Percentiles rank a stretch among this genome's conserved stretches.
phyloP scores from a whole-genome alignment of 2,113 vertebrate species.

The Danionella cerebrum region DNA sequence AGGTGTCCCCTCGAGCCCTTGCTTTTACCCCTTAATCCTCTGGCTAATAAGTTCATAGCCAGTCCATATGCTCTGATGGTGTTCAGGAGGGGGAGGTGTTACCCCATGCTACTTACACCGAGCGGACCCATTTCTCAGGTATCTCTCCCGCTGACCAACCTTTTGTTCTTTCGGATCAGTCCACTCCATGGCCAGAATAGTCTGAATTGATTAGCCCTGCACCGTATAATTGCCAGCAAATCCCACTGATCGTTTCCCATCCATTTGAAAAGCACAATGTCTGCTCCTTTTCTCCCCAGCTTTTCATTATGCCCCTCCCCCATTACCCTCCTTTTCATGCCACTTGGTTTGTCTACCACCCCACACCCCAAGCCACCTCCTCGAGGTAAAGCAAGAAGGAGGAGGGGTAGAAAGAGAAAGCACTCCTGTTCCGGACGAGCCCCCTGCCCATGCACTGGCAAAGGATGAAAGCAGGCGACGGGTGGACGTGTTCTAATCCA shows the following conservation, averaged over 20 bases:
- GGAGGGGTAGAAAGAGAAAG: constrained; percentile 12
- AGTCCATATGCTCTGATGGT: constrained; percentile 85
- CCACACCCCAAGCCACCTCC: constrained; percentile 28
- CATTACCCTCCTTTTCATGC: constrained; percentile 37
- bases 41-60: constrained; percentile 94
- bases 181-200: constrained; percentile 89
- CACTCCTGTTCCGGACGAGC: constrained; percentile 37
- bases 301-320: constrained; percentile 38
- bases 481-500: constrained; percentile 60
- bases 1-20: constrained; percentile 61
- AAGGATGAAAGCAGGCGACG: constrained; percentile 65
- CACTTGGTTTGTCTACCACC: constrained; percentile 53
- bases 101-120: constrained; percentile 86
- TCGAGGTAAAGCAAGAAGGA: constrained; percentile 11
- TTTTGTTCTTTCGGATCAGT: constrained; percentile 87
- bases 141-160: constrained; percentile 72
- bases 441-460: constrained; percentile 57
- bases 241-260: constrained; percentile 84
- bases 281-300: constrained; percentile 62
- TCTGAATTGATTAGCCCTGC: constrained; percentile 85
- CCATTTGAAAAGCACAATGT: constrained; percentile 79
- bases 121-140: constrained; percentile 88
- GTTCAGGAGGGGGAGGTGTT: constrained; percentile 72
- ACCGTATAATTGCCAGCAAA: constrained; percentile 87
- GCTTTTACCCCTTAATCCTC: constrained; percentile 85